phyloP scores from a whole-genome alignment of 2,797 vertebrate species.

The Orestias chungarensis region DNA sequence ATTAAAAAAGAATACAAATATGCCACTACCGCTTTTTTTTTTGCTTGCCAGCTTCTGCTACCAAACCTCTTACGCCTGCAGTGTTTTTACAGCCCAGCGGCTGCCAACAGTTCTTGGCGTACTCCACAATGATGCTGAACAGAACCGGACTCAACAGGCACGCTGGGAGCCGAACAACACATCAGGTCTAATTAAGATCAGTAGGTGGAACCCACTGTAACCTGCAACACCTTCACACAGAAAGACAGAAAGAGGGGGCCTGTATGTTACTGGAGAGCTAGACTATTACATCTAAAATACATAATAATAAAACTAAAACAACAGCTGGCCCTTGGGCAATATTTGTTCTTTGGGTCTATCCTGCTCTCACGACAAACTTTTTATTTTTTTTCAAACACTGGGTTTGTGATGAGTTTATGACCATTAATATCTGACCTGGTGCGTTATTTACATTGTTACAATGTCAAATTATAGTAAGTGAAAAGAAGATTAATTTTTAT shows the following conservation, averaged over 20 bases:
- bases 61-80: conserved; percentile 52
- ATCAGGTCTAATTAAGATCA: conserved; percentile 78
- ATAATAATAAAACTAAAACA: too few relatives aligned
- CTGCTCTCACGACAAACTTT: too few relatives aligned
- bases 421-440: background rate
- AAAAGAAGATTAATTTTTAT: background rate
- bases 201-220: conserved; percentile 73
- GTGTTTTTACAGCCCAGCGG: conserved; percentile 62
- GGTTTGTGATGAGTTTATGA: background rate
- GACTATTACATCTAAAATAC: conserved; percentile 35
- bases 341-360: background rate
- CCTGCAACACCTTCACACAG: conserved; percentile 60
- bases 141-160: conserved; percentile 65
- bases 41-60: conserved; percentile 60
- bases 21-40: conserved; percentile 61
- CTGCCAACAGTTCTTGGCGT: conserved; percentile 74
- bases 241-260: conserved; percentile 57
- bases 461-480: background rate
- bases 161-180: conserved; percentile 70
- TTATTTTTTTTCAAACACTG: too few relatives aligned
- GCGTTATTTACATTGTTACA: background rate
- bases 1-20: conserved; percentile 53
- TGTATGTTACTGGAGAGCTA: conserved; percentile 51
- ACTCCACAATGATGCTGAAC: conserved; percentile 68
- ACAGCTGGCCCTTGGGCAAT: too few relatives aligned